Base-by-base conservation (phyloP, 64 coral and sea anemone genomes). In the Cladopsammia gracilis region DNA sequence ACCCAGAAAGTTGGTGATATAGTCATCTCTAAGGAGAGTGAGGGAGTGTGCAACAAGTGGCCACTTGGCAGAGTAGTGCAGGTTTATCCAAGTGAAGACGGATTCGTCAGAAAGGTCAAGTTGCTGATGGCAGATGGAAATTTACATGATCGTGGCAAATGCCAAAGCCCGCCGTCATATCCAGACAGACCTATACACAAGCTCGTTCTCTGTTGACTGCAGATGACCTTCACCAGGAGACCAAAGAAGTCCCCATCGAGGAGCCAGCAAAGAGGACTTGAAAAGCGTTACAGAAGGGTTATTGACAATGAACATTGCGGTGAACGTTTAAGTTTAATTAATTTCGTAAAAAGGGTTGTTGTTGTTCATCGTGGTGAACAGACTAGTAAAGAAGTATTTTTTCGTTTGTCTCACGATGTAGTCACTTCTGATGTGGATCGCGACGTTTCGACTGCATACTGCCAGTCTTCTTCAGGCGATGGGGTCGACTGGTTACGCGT, bases 101-200 rank as follows among this genome's bases (percentile, higher is more conserved):
- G 69, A 2, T 71, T 43, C 1, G 26, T 71, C 26, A 71, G 69
- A 71, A 71, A 1, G 69, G 69, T 71, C 69, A 71, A 9, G 25
- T 44, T 71, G 69, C 69, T 71, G 24, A 71, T 71, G 69, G 69
- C 25, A 71, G 69, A 71, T 43, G 25, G 69, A 43, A 3, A 71
- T 71, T 44, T 71, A 3, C 24, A 74, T 74, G 71, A 74, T 74
- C 43, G 42, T 74, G 71, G 71, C 71, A 74, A 76, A 76, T 7
- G 73, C 73, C 73, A 51, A 51, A 9, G 73, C 48, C 73, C 19
- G 47, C 73, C 73, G 23, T n/a, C n/a, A n/a, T n/a, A n/a, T n/a
- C n/a, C n/a, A n/a, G n/a, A n/a, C n/a, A n/a, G n/a, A n/a, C n/a
- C 73, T 52, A 76, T 76, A 76, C 73, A 76, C 48, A 76, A 76